These are phyloP conservation scores for Pseudachorutes palmiensis DNA, from an alignment of 1,140 invertebrate genomes.

Conservation along the genomic window DNA sequence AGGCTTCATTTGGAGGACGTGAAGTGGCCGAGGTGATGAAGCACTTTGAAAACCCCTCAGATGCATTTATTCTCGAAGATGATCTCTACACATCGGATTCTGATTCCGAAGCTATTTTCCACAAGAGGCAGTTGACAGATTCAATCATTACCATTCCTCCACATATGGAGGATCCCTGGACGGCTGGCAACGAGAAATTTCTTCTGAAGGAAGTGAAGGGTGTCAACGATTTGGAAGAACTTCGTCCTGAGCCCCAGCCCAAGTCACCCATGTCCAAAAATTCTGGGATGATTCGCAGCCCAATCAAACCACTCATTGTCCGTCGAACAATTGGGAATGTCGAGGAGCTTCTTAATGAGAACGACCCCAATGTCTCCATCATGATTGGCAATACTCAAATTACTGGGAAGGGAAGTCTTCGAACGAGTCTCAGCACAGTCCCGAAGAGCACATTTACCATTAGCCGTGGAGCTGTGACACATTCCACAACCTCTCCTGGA, in stretches of 20 bases:
- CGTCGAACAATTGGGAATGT: conserved; percentile 7
- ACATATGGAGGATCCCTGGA: conserved; percentile 28
- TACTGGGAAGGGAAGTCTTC: neutral
- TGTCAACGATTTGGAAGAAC: conserved; percentile 24
- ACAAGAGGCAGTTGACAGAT: conserved; percentile 48
- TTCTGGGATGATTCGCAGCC: conserved; percentile 47
- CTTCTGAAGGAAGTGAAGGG: conserved; percentile 26
- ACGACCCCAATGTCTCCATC: neutral
- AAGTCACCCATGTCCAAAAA: neutral
- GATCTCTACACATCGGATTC: conserved; percentile 73
- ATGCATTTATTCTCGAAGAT: conserved; percentile 54
- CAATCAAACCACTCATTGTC: conserved; percentile 30
- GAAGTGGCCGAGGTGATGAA: conserved; percentile 12
- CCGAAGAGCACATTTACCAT: too few species aligned
- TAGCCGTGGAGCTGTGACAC: too few species aligned
- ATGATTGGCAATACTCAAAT: neutral
- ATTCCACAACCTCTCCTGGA: too few species aligned
- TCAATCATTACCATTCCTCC: conserved; percentile 16
- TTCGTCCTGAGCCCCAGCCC: conserved; percentile 13
- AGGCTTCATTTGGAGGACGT: neutral
- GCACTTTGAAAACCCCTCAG: conserved; percentile 14
- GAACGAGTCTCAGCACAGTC: too few species aligned
- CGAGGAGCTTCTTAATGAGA: neutral
- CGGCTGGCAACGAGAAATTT: conserved; percentile 27
- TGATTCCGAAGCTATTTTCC: conserved; percentile 76